A percentile compares a stretch with the other conserved stretches of the same genome.
Conservation (phyloP, 1,140 invertebrate genomes). For the Formica selysi region DNA sequence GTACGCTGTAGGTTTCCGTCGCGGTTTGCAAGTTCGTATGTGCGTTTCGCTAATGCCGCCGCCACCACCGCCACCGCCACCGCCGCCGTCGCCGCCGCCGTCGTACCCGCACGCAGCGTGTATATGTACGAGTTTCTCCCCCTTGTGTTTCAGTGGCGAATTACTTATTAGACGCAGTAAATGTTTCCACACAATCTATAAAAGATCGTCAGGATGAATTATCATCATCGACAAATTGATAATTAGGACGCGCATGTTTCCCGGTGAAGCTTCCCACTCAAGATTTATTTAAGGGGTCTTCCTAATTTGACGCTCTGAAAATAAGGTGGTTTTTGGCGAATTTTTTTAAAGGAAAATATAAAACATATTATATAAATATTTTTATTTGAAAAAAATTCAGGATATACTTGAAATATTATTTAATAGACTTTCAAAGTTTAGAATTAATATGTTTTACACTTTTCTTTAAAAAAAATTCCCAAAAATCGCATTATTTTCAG, state of each 20-base stretch:
- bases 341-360: too few relatives aligned
- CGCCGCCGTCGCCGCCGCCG: not conserved
- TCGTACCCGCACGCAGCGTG: not conserved
- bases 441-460: too few relatives aligned
- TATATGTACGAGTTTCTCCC: not conserved
- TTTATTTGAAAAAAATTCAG: too few relatives aligned
- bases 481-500: too few relatives aligned
- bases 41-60: conserved; percentile 77
- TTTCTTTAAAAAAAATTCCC: too few relatives aligned
- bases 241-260: not conserved
- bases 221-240: not conserved
- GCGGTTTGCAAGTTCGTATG: conserved; percentile 77
- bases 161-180: conserved; percentile 20
- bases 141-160: not conserved
- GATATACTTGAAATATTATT: too few relatives aligned
- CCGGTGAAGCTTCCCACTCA: too few relatives aligned
- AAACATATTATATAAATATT: too few relatives aligned
- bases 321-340: too few relatives aligned
- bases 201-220: not conserved
- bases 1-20: conserved; percentile 85
- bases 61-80: not conserved
- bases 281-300: not conserved
- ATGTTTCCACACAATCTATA: not conserved
- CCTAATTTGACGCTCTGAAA: too few relatives aligned
- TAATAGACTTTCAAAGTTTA: too few relatives aligned